Evolutionary conservation across 2,113 vertebrate species (phyloP).

Genomic region (Glaucidium brasilianum): DNA sequence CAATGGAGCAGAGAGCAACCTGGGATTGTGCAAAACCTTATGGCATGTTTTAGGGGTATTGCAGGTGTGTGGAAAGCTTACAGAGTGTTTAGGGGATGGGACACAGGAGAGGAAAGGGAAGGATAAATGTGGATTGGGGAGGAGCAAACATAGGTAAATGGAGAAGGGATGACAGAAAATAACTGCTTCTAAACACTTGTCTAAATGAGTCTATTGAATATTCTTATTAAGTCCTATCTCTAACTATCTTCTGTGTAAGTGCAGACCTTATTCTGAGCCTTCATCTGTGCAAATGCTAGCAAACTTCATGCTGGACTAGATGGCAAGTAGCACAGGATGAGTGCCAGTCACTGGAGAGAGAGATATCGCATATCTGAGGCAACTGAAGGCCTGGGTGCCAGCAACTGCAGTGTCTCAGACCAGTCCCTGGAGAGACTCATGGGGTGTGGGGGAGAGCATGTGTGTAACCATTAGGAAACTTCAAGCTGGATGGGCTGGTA

Average conservation of each 20-base stretch:
- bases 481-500: neutral
- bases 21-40: neutral
- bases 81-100: accelerated
- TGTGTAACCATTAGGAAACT: neutral
- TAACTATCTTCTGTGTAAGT: neutral
- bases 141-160: neutral
- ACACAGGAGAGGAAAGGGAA: neutral
- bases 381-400: neutral
- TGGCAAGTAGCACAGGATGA: neutral
- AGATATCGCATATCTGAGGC: neutral
- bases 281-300: neutral
- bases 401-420: neutral
- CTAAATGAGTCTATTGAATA: neutral
- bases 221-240: neutral
- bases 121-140: neutral
- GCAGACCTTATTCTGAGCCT: neutral
- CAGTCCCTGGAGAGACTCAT: neutral
- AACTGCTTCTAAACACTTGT: neutral
- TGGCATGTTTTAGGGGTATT: neutral
- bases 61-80: neutral
- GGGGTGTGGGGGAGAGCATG: too few species aligned
- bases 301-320: neutral
- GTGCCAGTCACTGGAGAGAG: neutral
- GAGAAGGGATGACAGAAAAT: neutral
- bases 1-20: neutral